Base-by-base conservation (phyloP, 2,113 vertebrate species). In the Pseudolaguvia tuberculata region DNA sequence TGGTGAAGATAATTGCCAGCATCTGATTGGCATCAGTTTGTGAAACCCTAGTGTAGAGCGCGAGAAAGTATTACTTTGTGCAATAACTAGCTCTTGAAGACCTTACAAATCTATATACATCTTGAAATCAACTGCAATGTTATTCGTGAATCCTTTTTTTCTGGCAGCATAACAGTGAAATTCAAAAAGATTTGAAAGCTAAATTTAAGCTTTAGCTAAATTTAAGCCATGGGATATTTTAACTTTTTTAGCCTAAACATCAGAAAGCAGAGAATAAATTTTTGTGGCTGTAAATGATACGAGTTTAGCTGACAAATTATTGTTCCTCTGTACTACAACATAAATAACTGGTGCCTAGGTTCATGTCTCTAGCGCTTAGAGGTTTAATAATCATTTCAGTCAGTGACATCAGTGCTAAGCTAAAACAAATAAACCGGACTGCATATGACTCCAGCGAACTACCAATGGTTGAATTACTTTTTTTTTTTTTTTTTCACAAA, bases 331-430 rank as follows among this genome's bases (percentile, higher is more conserved):
- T 70, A 72, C 56, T 67, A 58, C 78, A 67, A 58, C 78, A 67
- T 80, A 79, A 80, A 84, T 81, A 80, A 77, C 58, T n/a, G 68
- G 61, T 58, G 63, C 58, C 78, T 42, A 76, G 35, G 52, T 59
- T 53, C 63, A 63, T 39, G 58, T 73, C 78, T 77, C 74, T 63
- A 73, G 75, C 53, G 63, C 79, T 69, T 8, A 53, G 48, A n/a
- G 70, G 47, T 45, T 77, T 52, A 21, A 55, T 70, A 80, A 61
- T 23, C 39, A 45, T 65, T 53, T 58, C 11, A 51, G 21, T 77
- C 21, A 27, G 73, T 78, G 65, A n/a, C n/a, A n/a, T n/a, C n/a
- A n/a, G n/a, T n/a, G n/a, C n/a, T n/a, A n/a, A n/a, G n/a, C n/a
- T n/a, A n/a, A n/a, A n/a, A n/a, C n/a, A n/a, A n/a, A n/a, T n/a